These are phyloP conservation scores for Luehdorfia chinensis DNA, from an alignment of 1,140 invertebrate genomes.

Conservation along the genomic window DNA sequence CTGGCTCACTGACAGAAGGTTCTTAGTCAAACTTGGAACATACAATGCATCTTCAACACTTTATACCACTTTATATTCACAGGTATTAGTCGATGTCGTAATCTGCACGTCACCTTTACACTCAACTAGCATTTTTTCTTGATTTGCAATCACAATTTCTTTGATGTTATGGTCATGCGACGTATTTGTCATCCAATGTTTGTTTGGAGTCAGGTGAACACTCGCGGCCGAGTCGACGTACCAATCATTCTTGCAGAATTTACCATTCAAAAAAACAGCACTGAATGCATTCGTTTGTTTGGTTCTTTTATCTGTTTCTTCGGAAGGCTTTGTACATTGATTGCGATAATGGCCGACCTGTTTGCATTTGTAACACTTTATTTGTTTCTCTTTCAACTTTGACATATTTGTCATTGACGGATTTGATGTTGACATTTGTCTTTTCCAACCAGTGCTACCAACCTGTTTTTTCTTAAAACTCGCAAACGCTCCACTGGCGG, in stretches of 20 bases:
- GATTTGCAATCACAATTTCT: neutral
- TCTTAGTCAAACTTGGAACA: constrained; percentile 30
- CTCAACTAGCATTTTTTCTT: neutral
- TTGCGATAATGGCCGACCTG: neutral
- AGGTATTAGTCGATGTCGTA: neutral
- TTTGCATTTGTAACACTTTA: constrained; percentile 4
- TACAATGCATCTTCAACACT: constrained; percentile 17
- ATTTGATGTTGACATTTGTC: neutral
- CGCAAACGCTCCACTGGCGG: neutral
- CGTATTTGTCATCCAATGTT: constrained; percentile 2
- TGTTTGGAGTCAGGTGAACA: constrained; percentile 4
- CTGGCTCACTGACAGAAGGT: constrained; percentile 35
- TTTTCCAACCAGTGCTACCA: neutral
- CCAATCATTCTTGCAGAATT: constrained; percentile 5
- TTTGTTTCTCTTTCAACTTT: neutral
- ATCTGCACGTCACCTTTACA: neutral
- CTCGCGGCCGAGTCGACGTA: constrained; percentile 16
- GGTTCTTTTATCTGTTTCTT: neutral
- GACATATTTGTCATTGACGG: neutral
- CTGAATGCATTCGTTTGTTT: constrained; percentile 17
- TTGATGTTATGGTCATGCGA: neutral
- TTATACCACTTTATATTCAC: too few relatives aligned
- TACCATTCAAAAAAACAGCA: constrained; percentile 10
- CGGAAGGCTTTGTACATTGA: neutral
- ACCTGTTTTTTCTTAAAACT: too few relatives aligned